Conservation (phyloP, 2,113 vertebrate genomes). For the Hiodon tergisus region DNA sequence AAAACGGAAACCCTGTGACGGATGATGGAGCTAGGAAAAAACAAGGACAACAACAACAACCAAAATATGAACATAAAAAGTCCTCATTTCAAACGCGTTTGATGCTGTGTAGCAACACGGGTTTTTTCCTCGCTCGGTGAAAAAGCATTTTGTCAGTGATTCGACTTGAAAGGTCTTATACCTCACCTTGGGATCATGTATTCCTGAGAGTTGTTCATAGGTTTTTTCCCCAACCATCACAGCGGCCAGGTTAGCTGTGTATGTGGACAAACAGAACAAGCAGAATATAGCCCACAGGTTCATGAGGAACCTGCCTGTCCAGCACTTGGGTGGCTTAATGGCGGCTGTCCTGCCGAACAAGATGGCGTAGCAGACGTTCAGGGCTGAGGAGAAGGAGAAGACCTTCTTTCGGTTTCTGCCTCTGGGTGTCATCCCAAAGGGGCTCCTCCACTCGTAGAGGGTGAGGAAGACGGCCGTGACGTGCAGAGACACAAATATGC, state of each 20-base stretch:
- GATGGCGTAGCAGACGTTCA: conserved; percentile 76
- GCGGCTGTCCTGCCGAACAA: conserved; percentile 76
- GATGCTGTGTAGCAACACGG: too few relatives aligned
- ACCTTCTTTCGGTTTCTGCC: conserved; percentile 73
- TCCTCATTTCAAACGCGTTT: too few relatives aligned
- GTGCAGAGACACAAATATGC: conserved; percentile 76
- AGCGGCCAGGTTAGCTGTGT: conserved; percentile 77
- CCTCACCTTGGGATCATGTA: conserved; percentile 82
- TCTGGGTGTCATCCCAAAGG: conserved; percentile 76
- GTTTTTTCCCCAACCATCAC: conserved; percentile 87
- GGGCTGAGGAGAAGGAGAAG: conserved; percentile 76
- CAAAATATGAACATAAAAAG: too few relatives aligned
- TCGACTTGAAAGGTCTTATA: background rate
- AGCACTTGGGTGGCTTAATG: conserved; percentile 78
- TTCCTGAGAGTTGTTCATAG: conserved; percentile 80
- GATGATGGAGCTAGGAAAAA: conserved; percentile 73
- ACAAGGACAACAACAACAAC: conserved; percentile 1
- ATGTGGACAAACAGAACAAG: conserved; percentile 77
- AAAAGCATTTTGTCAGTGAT: too few relatives aligned
- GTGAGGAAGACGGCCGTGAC: conserved; percentile 77
- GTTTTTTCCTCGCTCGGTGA: too few relatives aligned
- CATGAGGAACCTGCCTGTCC: conserved; percentile 80
- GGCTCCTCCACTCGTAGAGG: conserved; percentile 78
- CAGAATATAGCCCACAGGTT: conserved; percentile 84
- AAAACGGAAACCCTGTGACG: conserved; percentile 82